Conservation (phyloP, 2,797 vertebrate species). For the Distichodus sexfasciatus region DNA sequence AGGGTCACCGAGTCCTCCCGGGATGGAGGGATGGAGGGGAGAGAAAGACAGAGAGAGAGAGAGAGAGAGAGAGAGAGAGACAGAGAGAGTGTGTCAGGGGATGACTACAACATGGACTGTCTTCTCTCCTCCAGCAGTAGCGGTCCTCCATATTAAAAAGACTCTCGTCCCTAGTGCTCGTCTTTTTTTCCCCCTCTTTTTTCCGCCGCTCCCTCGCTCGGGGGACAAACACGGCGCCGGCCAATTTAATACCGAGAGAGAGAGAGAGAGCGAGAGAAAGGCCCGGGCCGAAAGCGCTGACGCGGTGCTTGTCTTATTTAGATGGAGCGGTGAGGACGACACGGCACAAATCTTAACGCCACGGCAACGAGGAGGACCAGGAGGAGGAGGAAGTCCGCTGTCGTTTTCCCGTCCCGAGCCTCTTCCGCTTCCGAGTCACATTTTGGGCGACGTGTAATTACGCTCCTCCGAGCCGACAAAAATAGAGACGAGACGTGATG, state of each 20-base stretch:
- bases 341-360: constrained; percentile 71
- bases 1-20: constrained; percentile 27
- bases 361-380: constrained; percentile 56
- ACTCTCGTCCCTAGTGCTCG: constrained; percentile 47
- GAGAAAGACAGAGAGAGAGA: constrained; percentile 25
- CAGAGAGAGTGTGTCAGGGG: not conserved
- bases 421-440: no score
- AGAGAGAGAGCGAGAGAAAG: no score
- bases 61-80: constrained; percentile 15
- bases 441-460: no score
- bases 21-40: constrained; percentile 24
- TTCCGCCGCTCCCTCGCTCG: constrained; percentile 59
- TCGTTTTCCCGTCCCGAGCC: no score
- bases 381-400: constrained; percentile 32
- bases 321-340: no score
- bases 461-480: no score
- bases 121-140: constrained; percentile 31
- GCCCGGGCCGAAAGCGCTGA: constrained; percentile 67
- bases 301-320: constrained; percentile 74
- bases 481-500: no score
- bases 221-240: constrained; percentile 65
- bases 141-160: constrained; percentile 47
- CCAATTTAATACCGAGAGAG: constrained; percentile 70
- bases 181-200: no score
- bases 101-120: constrained; percentile 8